A percentile compares a stretch with the other conserved stretches of the same genome.
These are phyloP conservation scores for Sarcophaga variegata DNA, from an alignment of 2,888 invertebrate genomes.

Conservation along the genomic window DNA sequence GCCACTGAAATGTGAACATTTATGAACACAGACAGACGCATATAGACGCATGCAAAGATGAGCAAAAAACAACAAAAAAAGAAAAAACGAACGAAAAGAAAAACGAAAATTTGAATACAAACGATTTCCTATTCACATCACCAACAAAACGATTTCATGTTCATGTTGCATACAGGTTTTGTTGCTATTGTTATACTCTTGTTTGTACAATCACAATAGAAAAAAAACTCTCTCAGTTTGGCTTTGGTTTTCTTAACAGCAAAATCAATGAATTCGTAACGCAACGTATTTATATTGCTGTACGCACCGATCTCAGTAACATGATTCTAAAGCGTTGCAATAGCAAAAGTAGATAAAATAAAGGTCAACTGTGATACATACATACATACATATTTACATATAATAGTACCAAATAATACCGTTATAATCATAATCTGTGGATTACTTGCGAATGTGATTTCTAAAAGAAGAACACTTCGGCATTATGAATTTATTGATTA, in stretches of 20 bases:
- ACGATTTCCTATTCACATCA: constrained; percentile 39
- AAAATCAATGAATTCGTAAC: neutral
- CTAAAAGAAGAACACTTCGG: no score
- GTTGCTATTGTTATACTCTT: neutral
- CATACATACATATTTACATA: no score
- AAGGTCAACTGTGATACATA: neutral
- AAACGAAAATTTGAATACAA: constrained; percentile 42
- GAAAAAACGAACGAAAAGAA: neutral
- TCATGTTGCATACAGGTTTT: constrained; percentile 32
- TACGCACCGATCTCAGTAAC: neutral
- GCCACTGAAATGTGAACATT: constrained; percentile 35
- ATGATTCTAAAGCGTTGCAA: neutral
- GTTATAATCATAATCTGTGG: no score
- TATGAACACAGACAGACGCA: neutral
- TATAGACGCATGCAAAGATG: neutral
- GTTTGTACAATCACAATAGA: neutral
- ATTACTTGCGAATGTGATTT: no score
- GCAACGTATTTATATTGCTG: neutral
- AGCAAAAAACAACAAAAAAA: neutral
- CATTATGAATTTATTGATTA: no score
- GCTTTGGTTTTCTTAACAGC: neutral
- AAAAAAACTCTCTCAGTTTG: neutral
- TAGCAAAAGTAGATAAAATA: neutral
- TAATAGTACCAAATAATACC: no score
- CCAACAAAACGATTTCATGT: constrained; percentile 25